These are phyloP conservation scores for Popillia japonica DNA, from an alignment of 1,140 invertebrate species.

Conservation along the genomic window DNA sequence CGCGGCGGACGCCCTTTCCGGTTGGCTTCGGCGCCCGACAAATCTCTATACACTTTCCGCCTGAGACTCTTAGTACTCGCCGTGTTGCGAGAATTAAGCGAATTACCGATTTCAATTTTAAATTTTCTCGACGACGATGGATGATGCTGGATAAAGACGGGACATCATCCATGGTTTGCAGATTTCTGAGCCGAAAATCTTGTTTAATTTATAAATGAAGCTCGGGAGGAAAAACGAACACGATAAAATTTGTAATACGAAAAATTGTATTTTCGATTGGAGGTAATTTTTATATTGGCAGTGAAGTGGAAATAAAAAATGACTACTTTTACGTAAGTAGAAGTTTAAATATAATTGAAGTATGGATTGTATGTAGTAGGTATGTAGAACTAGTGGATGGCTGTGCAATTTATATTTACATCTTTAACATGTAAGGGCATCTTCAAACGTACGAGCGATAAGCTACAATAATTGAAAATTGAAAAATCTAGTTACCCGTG, in stretches of 20 bases:
- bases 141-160: neutral
- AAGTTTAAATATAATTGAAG: no score
- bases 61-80: neutral
- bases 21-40: constrained; percentile 38
- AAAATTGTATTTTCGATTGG: neutral
- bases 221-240: neutral
- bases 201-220: constrained; percentile 31
- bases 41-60: constrained; percentile 40
- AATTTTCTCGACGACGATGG: constrained; percentile 32
- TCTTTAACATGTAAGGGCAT: no score
- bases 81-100: constrained; percentile 34
- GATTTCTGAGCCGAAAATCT: neutral
- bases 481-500: no score
- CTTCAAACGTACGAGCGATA: no score
- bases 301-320: constrained; percentile 36
- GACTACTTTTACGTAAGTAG: neutral
- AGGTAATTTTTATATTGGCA: constrained; percentile 20
- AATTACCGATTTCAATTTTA: constrained; percentile 40
- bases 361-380: no score
- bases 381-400: neutral
- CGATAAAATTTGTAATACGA: neutral
- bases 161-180: neutral
- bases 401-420: neutral
- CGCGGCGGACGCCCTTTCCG: constrained; percentile 42
- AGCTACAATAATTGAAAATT: no score